phyloP scores from a whole-genome alignment of 2,888 invertebrate genomes.

The Phoenoteleia sp. region DNA sequence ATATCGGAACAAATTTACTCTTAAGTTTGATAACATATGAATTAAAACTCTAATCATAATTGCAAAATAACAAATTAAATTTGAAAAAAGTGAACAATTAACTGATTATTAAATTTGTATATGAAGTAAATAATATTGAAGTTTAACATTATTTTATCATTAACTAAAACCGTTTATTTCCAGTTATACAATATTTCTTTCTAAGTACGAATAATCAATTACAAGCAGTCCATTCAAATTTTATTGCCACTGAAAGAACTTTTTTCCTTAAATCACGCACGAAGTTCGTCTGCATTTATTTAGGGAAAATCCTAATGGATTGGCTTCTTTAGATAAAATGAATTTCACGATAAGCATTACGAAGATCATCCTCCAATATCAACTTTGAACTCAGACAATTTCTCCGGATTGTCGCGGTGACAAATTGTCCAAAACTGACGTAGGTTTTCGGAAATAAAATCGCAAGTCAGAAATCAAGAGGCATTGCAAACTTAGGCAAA shows the following conservation, averaged over 20 bases:
- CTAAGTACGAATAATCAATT: no score
- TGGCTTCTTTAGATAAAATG: slow-evolving; percentile 29
- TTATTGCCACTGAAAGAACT: neutral
- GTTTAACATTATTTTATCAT: no score
- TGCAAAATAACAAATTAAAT: no score
- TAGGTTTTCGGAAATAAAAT: slow-evolving; percentile 9
- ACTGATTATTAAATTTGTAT: no score
- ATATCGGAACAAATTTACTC: no score
- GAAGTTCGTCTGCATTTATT: slow-evolving; percentile 11
- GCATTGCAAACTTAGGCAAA: slow-evolving; percentile 5
- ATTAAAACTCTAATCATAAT: no score
- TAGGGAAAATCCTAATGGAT: slow-evolving; percentile 22
- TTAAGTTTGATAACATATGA: no score
- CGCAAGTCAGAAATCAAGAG: slow-evolving; percentile 25
- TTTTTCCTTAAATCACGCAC: neutral
- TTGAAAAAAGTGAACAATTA: no score
- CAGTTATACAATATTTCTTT: no score
- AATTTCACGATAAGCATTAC: slow-evolving; percentile 39
- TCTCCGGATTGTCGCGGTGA: slow-evolving; percentile 35
- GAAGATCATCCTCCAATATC: slow-evolving; percentile 38
- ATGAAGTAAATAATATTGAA: no score
- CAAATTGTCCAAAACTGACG: slow-evolving; percentile 48
- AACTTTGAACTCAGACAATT: slow-evolving; percentile 49
- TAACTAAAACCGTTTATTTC: no score
- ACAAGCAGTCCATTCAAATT: no score